Conservation (phyloP, 2,113 vertebrate species). For the Oxygymnocypris stewartii region DNA sequence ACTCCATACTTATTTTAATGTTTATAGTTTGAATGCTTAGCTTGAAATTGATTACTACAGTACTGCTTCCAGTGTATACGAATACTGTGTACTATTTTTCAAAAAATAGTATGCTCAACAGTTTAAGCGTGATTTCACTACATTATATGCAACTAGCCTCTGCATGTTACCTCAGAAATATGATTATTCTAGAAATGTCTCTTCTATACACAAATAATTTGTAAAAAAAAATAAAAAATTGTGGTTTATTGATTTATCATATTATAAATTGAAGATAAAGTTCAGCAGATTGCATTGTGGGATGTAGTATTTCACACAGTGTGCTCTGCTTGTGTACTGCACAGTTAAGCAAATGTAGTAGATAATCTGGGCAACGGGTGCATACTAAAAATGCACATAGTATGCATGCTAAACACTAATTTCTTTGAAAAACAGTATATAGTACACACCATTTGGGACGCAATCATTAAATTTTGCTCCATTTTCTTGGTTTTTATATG, state of each 20-base stretch:
- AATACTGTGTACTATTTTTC: neutral
- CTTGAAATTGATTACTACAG: neutral
- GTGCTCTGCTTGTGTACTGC: neutral
- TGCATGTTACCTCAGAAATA: neutral
- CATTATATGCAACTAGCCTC: neutral
- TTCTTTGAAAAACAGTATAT: neutral
- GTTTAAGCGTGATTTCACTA: neutral
- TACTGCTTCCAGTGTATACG: neutral
- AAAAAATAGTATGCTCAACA: neutral
- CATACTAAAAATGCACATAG: neutral
- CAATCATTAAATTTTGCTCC: neutral
- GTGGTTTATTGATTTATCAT: neutral
- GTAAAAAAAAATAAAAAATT: neutral
- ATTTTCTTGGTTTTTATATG: neutral
- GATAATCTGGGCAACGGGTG: neutral
- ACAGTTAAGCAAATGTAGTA: neutral
- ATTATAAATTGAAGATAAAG: neutral
- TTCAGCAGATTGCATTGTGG: neutral
- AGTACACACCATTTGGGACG: neutral
- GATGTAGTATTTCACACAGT: neutral
- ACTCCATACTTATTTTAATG: neutral
- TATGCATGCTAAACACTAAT: neutral
- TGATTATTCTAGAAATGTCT: neutral
- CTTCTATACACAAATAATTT: neutral
- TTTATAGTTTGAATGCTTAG: neutral